Evolutionary conservation across 2,888 invertebrate genomes (phyloP).

Genomic region (Amorpha juglandis): DNA sequence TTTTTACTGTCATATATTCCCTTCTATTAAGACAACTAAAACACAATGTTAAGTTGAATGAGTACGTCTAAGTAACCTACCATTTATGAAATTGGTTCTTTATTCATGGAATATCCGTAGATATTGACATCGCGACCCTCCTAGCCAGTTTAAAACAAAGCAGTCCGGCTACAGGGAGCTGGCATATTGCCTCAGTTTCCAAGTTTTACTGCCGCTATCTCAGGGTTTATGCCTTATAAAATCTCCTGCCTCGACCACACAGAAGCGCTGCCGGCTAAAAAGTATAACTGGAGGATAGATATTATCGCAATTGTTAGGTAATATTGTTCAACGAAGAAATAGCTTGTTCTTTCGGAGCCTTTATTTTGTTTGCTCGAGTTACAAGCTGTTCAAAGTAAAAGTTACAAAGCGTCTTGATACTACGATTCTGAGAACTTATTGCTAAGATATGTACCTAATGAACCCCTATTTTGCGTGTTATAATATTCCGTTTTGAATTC

Average conservation of each 20-base stretch:
- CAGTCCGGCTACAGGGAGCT: constrained; percentile 66
- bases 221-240: constrained; percentile 78
- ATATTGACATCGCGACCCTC: constrained; percentile 59
- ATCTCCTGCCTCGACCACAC: constrained; percentile 66
- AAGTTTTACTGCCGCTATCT: constrained; percentile 76
- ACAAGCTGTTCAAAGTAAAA: constrained; percentile 42
- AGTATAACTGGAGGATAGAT: constrained; percentile 62
- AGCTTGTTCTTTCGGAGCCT: constrained; percentile 44
- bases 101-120: constrained; percentile 29
- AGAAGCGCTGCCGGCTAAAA: constrained; percentile 55
- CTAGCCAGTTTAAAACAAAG: constrained; percentile 72
- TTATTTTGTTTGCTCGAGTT: constrained; percentile 47
- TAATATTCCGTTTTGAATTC: neutral
- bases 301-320: constrained; percentile 63
- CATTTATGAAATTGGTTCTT: neutral
- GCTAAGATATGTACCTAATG: neutral
- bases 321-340: constrained; percentile 53
- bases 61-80: too few relatives aligned
- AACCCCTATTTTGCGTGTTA: neutral
- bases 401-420: constrained; percentile 46
- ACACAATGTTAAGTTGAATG: neutral
- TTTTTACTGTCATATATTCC: neutral
- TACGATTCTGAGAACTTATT: constrained; percentile 40
- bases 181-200: constrained; percentile 75
- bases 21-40: neutral